A percentile compares a stretch with the other conserved stretches of the same genome.
Conservation (phyloP, 2,888 invertebrate species). For the Omphaloscelis lunosa region DNA sequence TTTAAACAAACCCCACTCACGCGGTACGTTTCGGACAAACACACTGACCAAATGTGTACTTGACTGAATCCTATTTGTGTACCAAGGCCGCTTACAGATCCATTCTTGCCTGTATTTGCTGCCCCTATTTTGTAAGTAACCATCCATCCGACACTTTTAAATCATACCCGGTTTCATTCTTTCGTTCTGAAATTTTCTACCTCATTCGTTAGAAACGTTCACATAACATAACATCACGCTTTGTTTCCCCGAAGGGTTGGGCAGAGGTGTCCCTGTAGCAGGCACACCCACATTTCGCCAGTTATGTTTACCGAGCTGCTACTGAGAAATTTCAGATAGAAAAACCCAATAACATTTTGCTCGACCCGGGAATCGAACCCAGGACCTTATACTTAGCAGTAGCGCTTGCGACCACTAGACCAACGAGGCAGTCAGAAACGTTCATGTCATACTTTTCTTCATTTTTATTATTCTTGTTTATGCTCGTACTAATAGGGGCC, state of each 20-base stretch:
- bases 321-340: too few species aligned
- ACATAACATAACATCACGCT: too few species aligned
- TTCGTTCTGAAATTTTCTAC: slow-evolving; percentile 10
- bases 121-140: slow-evolving; percentile 45
- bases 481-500: slow-evolving; percentile 49
- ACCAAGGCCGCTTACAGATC: slow-evolving; percentile 41
- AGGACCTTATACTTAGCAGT: too few species aligned
- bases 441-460: slow-evolving; percentile 36
- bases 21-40: slow-evolving; percentile 38
- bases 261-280: too few species aligned
- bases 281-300: too few species aligned
- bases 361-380: too few species aligned
- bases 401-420: too few species aligned
- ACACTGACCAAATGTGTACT: slow-evolving; percentile 59
- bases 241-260: too few species aligned
- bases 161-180: slow-evolving; percentile 3
- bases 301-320: too few species aligned
- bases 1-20: slow-evolving; percentile 48
- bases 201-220: slow-evolving; percentile 22
- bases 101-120: slow-evolving; percentile 51
- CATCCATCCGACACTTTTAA: slow-evolving; percentile 16
- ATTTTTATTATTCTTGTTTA: slow-evolving; percentile 55
- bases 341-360: too few species aligned
- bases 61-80: slow-evolving; percentile 59
- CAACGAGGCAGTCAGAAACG: slow-evolving; percentile 30